Base-by-base conservation (phyloP, 2,113 vertebrate genomes). In the Copsychus sechellarum region DNA sequence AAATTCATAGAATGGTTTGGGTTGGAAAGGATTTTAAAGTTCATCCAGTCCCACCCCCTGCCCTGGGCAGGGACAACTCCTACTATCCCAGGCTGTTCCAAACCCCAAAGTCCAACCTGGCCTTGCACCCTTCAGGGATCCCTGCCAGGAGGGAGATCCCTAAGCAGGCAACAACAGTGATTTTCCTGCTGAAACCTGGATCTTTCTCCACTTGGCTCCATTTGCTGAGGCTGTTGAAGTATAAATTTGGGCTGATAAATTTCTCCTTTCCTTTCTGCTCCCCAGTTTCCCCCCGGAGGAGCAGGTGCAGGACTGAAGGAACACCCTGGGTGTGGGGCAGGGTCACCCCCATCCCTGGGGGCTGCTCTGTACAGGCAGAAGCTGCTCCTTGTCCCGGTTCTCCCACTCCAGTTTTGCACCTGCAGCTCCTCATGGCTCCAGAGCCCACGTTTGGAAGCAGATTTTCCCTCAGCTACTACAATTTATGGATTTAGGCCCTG, bases 221-320 rank as follows among this genome's bases (percentile, higher is more conserved):
- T 3, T 24, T 5, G 2, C 29, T 26, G 31, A 29, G 26, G 22
- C 57, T 78, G 33, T 45, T 1, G 3, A 64, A 90, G 23, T 21
- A 60, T 21, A 54, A 71, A 51, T 76, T 8, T 14, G 57, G 36
- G 40, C 57, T 60, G n/a, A 80, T 19, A 13, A 24, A 60, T 60
- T 15, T 51, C 48, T 92, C 40, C 23, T 89, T 57, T 23, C 33
- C 38, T 67, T 56, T 11, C 38, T 67, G 34, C 31, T 69, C 20
- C 18, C 5, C 26, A 17, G 14, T 66, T 72, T 78, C 29, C 17
- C 57, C 31, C 72, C 61, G 67, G 33, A 67, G 25, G 22, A 65
- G 4, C 0, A 0, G 24, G 11, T 33, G 13, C 45, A 65, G 60
- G 40, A 12, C 33, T 45, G 60, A 16, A 48, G 69, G 47, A 48